Evolutionary conservation across 2,797 vertebrate genomes (phyloP).

Genomic region (Hafferia zeledoni): DNA sequence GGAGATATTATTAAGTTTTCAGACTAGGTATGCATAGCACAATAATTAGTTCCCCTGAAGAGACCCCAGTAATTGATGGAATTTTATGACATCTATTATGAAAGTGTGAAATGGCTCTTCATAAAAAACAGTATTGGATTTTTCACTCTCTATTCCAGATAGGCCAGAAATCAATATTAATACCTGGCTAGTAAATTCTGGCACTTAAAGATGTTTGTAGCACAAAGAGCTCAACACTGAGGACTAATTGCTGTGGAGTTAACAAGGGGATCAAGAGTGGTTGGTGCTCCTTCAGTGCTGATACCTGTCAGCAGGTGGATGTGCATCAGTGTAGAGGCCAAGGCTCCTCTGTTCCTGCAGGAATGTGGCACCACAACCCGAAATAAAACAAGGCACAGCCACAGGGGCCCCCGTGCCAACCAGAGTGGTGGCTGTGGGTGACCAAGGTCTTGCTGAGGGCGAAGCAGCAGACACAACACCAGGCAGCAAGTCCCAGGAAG

Average conservation of each 20-base stretch:
- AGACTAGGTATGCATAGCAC: background rate
- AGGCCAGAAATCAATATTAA: background rate
- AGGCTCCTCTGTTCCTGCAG: background rate
- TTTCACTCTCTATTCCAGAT: background rate
- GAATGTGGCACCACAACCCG: background rate
- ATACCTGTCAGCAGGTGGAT: background rate
- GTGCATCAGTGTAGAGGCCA: background rate
- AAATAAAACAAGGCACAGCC: background rate
- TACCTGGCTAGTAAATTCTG: background rate
- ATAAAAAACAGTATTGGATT: background rate
- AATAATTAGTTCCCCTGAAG: conserved; percentile 54
- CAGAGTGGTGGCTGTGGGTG: background rate
- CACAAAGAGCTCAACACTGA: background rate
- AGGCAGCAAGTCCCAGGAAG: fast-evolving
- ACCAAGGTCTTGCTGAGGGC: background rate
- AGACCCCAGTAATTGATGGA: conserved; percentile 44
- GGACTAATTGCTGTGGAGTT: background rate
- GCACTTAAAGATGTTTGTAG: background rate
- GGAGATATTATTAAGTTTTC: conserved; percentile 51
- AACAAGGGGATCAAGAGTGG: fast-evolving
- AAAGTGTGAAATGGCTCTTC: background rate
- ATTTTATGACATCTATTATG: background rate
- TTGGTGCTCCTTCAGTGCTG: background rate
- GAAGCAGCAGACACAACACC: fast-evolving
- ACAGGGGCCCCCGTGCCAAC: fast-evolving